Conservation (phyloP, 1,140 invertebrate species). For the Maconellicoccus hirsutus region DNA sequence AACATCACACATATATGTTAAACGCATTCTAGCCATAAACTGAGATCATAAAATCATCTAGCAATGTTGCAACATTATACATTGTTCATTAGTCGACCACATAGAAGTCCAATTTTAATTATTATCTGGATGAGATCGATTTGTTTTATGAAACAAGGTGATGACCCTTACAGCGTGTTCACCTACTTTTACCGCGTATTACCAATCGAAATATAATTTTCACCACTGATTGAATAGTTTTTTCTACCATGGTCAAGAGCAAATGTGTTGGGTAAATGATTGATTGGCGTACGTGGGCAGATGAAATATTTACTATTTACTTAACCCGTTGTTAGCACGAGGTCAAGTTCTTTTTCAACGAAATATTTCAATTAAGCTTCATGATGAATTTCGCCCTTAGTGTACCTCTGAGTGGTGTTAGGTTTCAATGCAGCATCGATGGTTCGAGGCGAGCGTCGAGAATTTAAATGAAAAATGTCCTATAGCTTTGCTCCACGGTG, state of each 20-base stretch:
- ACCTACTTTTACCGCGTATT: background rate
- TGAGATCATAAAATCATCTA: background rate
- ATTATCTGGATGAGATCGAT: background rate
- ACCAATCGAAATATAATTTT: slow-evolving; percentile 5
- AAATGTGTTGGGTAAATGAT: background rate
- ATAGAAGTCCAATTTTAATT: background rate
- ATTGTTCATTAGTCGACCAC: background rate
- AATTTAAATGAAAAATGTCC: too few species aligned
- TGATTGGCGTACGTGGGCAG: slow-evolving; percentile 1
- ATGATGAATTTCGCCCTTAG: slow-evolving; percentile 3
- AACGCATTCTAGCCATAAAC: background rate
- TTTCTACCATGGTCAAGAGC: background rate
- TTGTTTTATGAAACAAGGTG: background rate
- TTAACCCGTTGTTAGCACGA: background rate
- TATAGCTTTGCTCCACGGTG: too few species aligned
- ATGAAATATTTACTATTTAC: slow-evolving; percentile 6
- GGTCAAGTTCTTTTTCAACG: background rate
- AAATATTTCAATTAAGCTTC: background rate
- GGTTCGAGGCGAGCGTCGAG: too few species aligned
- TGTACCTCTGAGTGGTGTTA: background rate
- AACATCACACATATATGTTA: slow-evolving; percentile 1
- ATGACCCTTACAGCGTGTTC: background rate
- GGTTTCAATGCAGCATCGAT: background rate
- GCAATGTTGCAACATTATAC: background rate
- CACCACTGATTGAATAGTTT: background rate